Evolutionary conservation across 2,888 invertebrate species (phyloP).

Genomic region (Eristalis intricaria): DNA sequence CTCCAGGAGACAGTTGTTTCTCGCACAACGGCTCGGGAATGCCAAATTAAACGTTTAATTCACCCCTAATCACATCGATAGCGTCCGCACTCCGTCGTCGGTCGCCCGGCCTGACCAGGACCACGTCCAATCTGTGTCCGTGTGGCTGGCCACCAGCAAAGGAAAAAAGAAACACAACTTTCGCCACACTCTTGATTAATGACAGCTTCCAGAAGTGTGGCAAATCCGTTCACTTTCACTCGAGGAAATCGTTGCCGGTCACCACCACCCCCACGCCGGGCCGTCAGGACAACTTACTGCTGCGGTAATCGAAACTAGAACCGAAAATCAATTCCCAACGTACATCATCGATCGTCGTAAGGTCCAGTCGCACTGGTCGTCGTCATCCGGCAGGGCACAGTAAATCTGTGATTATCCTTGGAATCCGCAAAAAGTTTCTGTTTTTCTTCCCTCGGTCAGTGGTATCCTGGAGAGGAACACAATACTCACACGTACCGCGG

Average conservation of each 20-base stretch:
- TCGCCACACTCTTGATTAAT: constrained; percentile 63
- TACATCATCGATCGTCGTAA: constrained; percentile 45
- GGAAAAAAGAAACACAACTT: constrained; percentile 29
- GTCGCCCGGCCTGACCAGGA: neutral
- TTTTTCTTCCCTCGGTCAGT: constrained; percentile 27
- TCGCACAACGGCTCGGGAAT: constrained; percentile 33
- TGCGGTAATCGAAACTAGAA: constrained; percentile 48
- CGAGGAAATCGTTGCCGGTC: constrained; percentile 35
- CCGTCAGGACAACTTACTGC: constrained; percentile 25
- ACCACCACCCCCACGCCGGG: neutral
- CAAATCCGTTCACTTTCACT: constrained; percentile 67
- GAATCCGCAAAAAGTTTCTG: constrained; percentile 49
- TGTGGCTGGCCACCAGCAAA: constrained; percentile 23
- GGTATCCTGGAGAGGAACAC: neutral
- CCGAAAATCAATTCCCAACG: constrained; percentile 61
- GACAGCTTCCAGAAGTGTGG: constrained; percentile 63
- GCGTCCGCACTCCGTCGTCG: neutral
- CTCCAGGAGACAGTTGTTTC: neutral
- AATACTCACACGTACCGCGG: constrained; percentile 13
- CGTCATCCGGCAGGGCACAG: neutral
- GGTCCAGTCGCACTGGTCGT: neutral
- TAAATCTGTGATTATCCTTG: constrained; percentile 61
- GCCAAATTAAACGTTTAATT: constrained; percentile 54
- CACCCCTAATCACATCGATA: constrained; percentile 53
- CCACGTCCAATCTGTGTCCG: neutral